Evolutionary conservation across 2,888 invertebrate genomes (phyloP).

Genomic region (Anodontia alba): DNA sequence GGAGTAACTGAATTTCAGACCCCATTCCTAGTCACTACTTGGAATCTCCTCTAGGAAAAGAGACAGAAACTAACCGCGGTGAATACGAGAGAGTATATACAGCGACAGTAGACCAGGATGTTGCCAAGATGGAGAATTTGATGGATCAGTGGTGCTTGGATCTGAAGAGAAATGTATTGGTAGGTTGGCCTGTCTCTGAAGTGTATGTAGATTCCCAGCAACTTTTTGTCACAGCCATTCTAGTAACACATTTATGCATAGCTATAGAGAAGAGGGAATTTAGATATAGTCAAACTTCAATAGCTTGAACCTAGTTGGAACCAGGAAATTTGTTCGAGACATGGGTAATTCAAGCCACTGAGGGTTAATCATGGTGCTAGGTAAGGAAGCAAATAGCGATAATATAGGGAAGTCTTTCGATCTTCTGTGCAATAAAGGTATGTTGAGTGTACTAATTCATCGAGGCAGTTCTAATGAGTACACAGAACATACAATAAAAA

Average conservation of each 20-base stretch:
- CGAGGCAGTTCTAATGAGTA: too few species aligned
- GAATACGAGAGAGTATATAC: slow-evolving; percentile 66
- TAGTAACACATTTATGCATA: neutral
- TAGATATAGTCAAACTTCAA: too few species aligned
- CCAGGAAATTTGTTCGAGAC: too few species aligned
- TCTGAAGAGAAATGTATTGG: slow-evolving; percentile 82
- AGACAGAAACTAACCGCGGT: slow-evolving; percentile 19
- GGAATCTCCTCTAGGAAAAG: slow-evolving; percentile 1
- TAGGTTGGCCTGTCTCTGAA: slow-evolving; percentile 42
- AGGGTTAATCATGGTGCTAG: too few species aligned
- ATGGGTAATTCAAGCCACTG: too few species aligned
- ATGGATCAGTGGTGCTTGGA: slow-evolving; percentile 82
- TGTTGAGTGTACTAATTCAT: too few species aligned
- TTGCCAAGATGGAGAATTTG: slow-evolving; percentile 78
- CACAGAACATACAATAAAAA: too few species aligned
- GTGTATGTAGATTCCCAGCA: neutral
- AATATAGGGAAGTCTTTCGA: too few species aligned
- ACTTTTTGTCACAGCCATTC: neutral
- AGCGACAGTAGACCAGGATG: slow-evolving; percentile 77
- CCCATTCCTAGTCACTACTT: slow-evolving; percentile 53
- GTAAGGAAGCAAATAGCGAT: too few species aligned
- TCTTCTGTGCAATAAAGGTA: too few species aligned
- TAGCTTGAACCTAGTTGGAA: too few species aligned
- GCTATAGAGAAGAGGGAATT: neutral
- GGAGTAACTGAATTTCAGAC: too few species aligned